These are phyloP conservation scores for Dolichomitus sp. DNA, from an alignment of 2,888 invertebrate genomes.

Conservation along the genomic window DNA sequence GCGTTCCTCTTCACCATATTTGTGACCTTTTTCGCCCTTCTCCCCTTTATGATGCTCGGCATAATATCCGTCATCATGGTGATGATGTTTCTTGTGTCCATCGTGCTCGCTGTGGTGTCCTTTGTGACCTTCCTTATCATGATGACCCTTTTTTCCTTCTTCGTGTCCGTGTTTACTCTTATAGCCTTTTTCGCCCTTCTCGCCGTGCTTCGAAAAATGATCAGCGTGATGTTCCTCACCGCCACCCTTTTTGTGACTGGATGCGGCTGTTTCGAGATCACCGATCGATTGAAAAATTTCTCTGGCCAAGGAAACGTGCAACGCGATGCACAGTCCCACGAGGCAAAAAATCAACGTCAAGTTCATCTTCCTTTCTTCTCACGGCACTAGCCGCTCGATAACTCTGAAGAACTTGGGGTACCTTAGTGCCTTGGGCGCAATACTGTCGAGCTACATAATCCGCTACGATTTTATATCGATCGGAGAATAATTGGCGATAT, in stretches of 20 bases:
- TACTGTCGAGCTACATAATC: slow-evolving; percentile 20
- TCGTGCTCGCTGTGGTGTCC: slow-evolving; percentile 89
- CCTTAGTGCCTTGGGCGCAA: slow-evolving; percentile 26
- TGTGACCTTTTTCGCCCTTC: slow-evolving; percentile 93
- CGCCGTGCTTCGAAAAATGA: slow-evolving; percentile 89
- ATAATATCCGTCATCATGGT: slow-evolving; percentile 89
- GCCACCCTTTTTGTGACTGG: slow-evolving; percentile 87
- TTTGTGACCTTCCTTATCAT: slow-evolving; percentile 88
- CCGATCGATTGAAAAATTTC: slow-evolving; percentile 86
- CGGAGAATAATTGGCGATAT: slow-evolving; percentile 77
- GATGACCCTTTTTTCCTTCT: slow-evolving; percentile 88
- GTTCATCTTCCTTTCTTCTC: slow-evolving; percentile 39
- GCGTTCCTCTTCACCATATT: slow-evolving; percentile 93
- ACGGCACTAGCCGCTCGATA: not conserved
- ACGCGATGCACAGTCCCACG: slow-evolving; percentile 29
- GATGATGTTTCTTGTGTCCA: slow-evolving; percentile 89
- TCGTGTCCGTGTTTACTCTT: slow-evolving; percentile 92
- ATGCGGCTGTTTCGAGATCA: slow-evolving; percentile 60
- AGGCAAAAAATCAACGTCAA: slow-evolving; percentile 17
- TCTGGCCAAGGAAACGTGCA: slow-evolving; percentile 77
- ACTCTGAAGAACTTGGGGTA: slow-evolving; percentile 1
- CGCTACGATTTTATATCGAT: slow-evolving; percentile 81
- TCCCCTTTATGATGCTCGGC: slow-evolving; percentile 90
- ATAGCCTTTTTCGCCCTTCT: slow-evolving; percentile 93
- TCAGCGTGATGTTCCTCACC: slow-evolving; percentile 90